Base-by-base conservation (phyloP, 2,888 invertebrate species). In the Dicyrtomina minuta region DNA sequence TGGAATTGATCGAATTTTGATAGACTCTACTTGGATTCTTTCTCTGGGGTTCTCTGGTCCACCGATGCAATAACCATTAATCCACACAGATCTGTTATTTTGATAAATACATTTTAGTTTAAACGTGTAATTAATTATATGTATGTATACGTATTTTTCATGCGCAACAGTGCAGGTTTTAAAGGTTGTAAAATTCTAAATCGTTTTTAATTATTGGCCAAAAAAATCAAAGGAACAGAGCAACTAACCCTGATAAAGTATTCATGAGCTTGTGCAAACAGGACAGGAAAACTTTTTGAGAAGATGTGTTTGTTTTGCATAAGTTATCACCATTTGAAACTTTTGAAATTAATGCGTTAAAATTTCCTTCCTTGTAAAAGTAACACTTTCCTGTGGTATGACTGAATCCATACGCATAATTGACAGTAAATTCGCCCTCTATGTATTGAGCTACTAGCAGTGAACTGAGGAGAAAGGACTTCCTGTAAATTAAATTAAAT, bases 311-410 rank as follows among this genome's bases (percentile, higher is more conserved):
- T 4, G 66, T 10, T 56, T 59, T 33, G 22, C 43, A 26, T 12
- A 53, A 13, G 15, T 66, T 26, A 12, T 67, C 59, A 12, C 8
- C 15, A 2, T 22, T 20, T 13, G 41, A 20, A 17, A 58, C 24
- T 17, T 27, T 20, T 2, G 51, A 64, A 22, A 64, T 49, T 5
- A 64, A 13, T 15, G n/a, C 15, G 1, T 41, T 60, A 17, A 67
- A 60, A 59, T 67, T 56, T 17, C 67, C 67, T 49, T 59, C 13
- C 33, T 59, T 67, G n/a, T 56, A 67, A 60, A 67, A 67, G 17
- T 60, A 67, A 33, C 60, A 33, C 41, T 67, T 67, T 2, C 67
- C 59, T 2, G 27, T 46, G 10, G 60, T 39, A 12, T 39, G 15
- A 13, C 22, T 39, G 15, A 22, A 56, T 20, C 59, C 67, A 44